Evolutionary conservation across 2,113 vertebrate species (phyloP).

Genomic region (Strigops habroptila): DNA sequence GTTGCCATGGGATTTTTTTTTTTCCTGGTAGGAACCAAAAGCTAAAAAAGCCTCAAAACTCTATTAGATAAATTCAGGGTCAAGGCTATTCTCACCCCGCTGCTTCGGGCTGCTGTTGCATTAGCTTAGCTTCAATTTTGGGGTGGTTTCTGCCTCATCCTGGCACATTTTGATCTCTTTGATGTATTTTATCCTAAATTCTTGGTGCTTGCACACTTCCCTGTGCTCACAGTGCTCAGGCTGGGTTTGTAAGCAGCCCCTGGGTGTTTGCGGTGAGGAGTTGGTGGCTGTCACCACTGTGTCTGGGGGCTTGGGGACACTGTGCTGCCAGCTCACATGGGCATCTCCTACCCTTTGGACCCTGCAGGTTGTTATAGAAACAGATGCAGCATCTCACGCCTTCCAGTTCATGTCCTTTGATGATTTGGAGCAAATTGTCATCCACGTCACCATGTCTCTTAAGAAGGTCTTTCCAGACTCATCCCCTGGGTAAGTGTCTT

Average conservation of each 20-base stretch:
- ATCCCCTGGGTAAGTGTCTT: constrained; percentile 79
- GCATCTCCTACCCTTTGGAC: neutral
- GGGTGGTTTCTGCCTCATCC: neutral
- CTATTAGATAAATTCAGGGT: neutral
- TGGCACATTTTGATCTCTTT: accelerated
- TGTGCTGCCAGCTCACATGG: neutral
- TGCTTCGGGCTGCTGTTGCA: neutral
- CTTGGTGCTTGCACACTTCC: accelerated
- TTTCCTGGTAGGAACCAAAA: neutral
- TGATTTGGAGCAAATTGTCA: constrained; percentile 83
- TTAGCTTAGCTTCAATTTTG: neutral
- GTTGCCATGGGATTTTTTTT: constrained; percentile 36
- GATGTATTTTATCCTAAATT: neutral
- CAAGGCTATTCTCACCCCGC: neutral
- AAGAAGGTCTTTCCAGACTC: constrained; percentile 90
- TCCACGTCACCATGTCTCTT: constrained; percentile 80
- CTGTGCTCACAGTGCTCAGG: accelerated
- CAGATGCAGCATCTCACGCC: constrained; percentile 67
- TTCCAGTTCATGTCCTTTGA: constrained; percentile 72
- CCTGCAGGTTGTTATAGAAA: constrained; percentile 79
- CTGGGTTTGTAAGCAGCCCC: neutral
- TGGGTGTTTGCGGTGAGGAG: neutral
- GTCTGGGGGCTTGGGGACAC: neutral
- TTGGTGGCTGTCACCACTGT: neutral
- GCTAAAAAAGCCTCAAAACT: neutral